Evolutionary conservation across 2,113 vertebrate species (phyloP), one percentile per base, ranked within the genome.

Genomic region (Nibea albiflora): DNA sequence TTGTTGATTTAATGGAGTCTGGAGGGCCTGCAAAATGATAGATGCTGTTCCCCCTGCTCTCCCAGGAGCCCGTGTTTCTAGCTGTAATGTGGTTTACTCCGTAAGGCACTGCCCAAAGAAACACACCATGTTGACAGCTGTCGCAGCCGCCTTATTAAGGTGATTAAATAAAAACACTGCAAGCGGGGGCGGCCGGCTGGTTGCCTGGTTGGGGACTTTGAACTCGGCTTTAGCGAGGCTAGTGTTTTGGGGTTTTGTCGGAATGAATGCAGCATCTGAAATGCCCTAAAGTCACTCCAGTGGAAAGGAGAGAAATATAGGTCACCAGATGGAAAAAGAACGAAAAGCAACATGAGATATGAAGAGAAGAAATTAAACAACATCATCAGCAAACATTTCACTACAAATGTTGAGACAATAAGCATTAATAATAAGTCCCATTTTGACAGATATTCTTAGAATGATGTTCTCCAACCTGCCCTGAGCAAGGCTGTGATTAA

Each of bases 121-220:
- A 91, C 74, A 62, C 80, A 69, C 19, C 65, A 39, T 73, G 91
- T 78, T 63, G 80, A 92, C 92, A 91, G 90, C 90, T 94, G 94
- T 90, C 86, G 50, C 62, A 73, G 85, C 85, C 81, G 81, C 79
- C 82, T 91, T 92, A 91, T 94, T 93, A 93, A 70, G 79, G 81
- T 93, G 92, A 94, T 93, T 86, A 92, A 92, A 88, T 90, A 87
- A 91, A 92, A 91, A 86, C 89, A 89, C 28, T 73, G 75, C 80
- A 44, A 76, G 76, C 42, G 39, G 76, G 60, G 86, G 81, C 16
- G 67, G 85, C 50, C 1, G 44, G 62, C 74, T 84, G 80, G 63
- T 61, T 75, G 80, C 61, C 54, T 81, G 73, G 44, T 14, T 61
- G 35, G 74, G 61, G 86, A 73, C 78, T 85, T 39, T 88, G 63